Base-by-base conservation (phyloP, 30 jellyfish, hydroid and myxozoan genomes). In the Aurelia sp. region DNA sequence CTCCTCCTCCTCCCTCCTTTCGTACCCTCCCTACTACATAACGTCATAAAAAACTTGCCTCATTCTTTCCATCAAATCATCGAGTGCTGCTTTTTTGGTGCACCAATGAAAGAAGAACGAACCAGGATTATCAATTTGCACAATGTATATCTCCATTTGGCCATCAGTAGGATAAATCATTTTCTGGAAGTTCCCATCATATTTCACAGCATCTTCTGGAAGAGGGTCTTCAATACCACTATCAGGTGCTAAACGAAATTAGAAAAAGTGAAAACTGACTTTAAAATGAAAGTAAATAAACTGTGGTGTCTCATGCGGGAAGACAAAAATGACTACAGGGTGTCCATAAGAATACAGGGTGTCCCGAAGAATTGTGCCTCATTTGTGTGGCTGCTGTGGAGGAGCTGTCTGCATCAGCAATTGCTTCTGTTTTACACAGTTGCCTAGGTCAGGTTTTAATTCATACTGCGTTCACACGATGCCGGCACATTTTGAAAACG, bases 81-180 rank as follows among this genome's bases (percentile, higher is more conserved):
- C 92, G 6, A 82, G 84, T 4, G 71, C 85, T 3, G 59, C 66
- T 31, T 71, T 44, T 21, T 71, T 37, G 47, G 73, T 80, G 37
- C 63, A 71, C 79, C 84, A 73, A 70, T 92, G 98, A 77, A 86
- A 92, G 83, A 76, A 92, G 71, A 92, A 85, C 30, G 80, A 44
- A 3, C 92, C 74, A 37, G 98, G 98, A 64, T 80, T 66, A 61
- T 55, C 65, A 7, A 92, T 79, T 41, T 92, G 90, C 47, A 92
- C 92, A 37, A 92, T 65, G 67, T 60, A 85, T 7, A 86, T 66
- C 67, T 86, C 95, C 47, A 92, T 81, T 22, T 71, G 84, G 17
- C 92, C 98, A 48, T 74, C 86, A 19, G 67, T 57, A 16, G 91
- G 91, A 60, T 68, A 70, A 13, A 70, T 40, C 30, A 82, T 31